Base-by-base conservation (phyloP, 2,797 vertebrate genomes). In the Amniataba percoides region DNA sequence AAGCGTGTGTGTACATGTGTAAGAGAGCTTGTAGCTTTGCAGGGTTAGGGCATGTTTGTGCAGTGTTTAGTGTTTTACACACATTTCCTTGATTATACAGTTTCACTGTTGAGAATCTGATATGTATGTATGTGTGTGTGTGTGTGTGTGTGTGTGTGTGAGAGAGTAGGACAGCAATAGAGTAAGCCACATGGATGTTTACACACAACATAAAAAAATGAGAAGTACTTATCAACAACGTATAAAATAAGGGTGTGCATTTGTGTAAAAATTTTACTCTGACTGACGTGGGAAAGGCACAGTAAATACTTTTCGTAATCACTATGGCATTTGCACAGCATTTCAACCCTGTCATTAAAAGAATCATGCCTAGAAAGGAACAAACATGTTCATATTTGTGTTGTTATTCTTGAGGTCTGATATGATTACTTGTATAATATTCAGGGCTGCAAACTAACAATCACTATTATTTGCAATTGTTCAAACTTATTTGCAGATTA, bases 1-100 rank as follows among this genome's bases (percentile, higher is more conserved):
- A 48, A 84, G 74, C 80, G 7, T 66, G 71, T 76, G 70, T 74
- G 56, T 73, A 73, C 80, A 83, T 81, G 85, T 76, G 89, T 80
- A 81, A 80, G 80, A 86, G 78, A 71, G 82, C 78, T 86, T 71
- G 53, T 12, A 71, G 69, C 48, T 74, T 64, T 72, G 64, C 31
- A 59, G 36, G 39, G 40, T 27, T 67, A 43, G 57, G 53, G 39
- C 57, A 74, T 62, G 78, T 82, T 80, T 65, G 66, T 70, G 25
- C 59, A 77, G 23, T 23, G 56, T 63, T 61, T 40, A 45, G 51
- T 2, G 4, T 73, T 78, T 59, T 55, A 64, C 25, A 56, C 45
- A 56, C 45, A 68, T 71, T 71, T 6, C 18, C 51, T 18, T 2
- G 12, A 19, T 56, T 55, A 49, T 16, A 12, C 13, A 16, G 23